Evolutionary conservation across 2,797 vertebrate genomes (phyloP).

Genomic region (Enteromius mattozi): DNA sequence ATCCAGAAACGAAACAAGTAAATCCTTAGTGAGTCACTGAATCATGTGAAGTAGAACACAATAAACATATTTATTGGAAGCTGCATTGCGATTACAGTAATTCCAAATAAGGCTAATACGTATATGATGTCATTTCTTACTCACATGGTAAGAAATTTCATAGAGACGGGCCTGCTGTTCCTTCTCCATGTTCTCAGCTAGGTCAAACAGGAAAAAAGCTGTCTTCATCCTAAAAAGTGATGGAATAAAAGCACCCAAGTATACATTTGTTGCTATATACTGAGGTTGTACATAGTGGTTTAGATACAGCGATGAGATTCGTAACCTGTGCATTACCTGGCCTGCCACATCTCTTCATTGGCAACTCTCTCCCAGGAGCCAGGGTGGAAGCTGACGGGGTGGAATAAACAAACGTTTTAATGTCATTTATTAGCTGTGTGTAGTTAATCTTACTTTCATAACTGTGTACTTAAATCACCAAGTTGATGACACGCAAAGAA

Average conservation of each 20-base stretch:
- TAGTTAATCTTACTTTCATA: neutral
- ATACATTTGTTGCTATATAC: neutral
- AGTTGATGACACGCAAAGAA: neutral
- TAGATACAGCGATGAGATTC: neutral
- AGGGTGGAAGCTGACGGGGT: constrained; percentile 83
- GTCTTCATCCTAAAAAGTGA: constrained; percentile 90
- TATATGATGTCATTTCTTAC: constrained; percentile 46
- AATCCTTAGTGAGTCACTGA: neutral
- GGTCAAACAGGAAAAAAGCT: constrained; percentile 95
- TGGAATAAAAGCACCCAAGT: neutral
- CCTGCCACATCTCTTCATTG: constrained; percentile 99
- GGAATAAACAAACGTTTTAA: constrained; percentile 37
- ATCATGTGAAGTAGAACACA: neutral
- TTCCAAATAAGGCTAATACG: constrained; percentile 6
- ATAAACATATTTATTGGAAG: neutral
- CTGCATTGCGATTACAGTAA: neutral
- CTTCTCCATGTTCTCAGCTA: constrained; percentile 83
- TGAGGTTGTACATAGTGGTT: neutral
- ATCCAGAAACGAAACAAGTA: neutral
- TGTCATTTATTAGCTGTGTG: constrained; percentile 56
- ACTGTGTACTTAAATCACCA: neutral
- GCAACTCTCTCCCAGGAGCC: constrained; percentile 95
- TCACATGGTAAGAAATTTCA: constrained; percentile 82
- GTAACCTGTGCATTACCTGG: constrained; percentile 80
- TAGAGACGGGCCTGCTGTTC: constrained; percentile 73